Percentiles rank a stretch among this genome's conserved stretches.
Conservation (phyloP, 2,888 invertebrate species). For the Leptopterna dolabrata region DNA sequence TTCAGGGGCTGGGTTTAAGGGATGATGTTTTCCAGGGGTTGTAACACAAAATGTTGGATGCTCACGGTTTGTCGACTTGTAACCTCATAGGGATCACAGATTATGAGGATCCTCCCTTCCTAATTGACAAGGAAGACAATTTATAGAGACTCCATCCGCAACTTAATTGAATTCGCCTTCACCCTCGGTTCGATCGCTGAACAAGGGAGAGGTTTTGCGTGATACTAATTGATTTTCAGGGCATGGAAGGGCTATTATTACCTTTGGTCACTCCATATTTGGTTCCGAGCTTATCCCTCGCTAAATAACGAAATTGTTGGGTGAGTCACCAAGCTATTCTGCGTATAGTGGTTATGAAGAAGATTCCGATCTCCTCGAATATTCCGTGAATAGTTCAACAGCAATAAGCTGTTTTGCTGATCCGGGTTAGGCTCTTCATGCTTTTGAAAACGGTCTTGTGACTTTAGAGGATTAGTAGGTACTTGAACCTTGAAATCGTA, state of each 20-base stretch:
- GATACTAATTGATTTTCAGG: background rate
- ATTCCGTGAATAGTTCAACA: no score
- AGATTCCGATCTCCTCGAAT: background rate
- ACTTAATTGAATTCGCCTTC: background rate
- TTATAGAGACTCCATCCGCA: background rate
- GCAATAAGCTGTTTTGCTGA: no score
- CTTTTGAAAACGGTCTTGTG: no score
- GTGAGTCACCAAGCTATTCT: background rate
- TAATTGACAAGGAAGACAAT: background rate
- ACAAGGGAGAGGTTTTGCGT: background rate
- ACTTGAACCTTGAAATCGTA: no score
- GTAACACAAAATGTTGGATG: no score
- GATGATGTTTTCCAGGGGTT: no score
- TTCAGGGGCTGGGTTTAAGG: no score
- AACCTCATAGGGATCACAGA: background rate
- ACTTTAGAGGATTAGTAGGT: no score
- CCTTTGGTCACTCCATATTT: background rate
- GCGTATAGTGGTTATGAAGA: background rate
- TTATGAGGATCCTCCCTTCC: background rate
- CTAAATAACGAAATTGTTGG: background rate
- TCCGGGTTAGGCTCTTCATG: no score
- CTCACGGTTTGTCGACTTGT: background rate
- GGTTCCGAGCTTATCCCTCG: background rate
- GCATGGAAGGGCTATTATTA: background rate
- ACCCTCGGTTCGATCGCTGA: background rate